Conservation (phyloP, 1,140 invertebrate genomes). For the Mesaphorura yosii region DNA sequence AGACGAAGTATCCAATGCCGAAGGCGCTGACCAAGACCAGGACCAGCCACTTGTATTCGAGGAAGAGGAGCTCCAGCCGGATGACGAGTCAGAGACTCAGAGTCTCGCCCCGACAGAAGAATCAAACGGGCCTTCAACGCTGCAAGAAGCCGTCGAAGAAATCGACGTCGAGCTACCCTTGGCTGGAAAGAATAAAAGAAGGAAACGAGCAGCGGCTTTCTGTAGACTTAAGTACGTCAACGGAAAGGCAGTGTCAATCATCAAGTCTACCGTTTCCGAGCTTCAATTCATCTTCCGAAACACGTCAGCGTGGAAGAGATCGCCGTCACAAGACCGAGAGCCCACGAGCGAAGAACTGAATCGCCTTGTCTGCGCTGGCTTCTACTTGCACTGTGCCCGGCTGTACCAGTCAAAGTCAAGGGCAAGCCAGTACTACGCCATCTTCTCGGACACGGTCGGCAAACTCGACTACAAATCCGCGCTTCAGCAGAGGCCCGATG, state of each 20-base stretch:
- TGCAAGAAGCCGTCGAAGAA: too few relatives aligned
- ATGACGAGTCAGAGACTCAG: too few relatives aligned
- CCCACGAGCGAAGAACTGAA: not conserved
- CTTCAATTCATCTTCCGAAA: not conserved
- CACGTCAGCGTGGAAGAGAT: not conserved
- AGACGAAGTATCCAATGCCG: too few relatives aligned
- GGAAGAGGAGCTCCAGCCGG: too few relatives aligned
- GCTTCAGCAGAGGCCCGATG: not conserved
- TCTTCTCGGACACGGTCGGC: not conserved
- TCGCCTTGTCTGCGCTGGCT: not conserved
- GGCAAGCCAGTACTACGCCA: not conserved
- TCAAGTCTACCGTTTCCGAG: not conserved
- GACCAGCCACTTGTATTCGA: too few relatives aligned
- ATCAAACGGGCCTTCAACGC: not conserved
- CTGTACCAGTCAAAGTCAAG: not conserved
- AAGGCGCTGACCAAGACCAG: too few relatives aligned
- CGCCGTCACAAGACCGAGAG: not conserved
- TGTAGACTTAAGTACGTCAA: constrained; percentile 2
- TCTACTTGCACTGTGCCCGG: not conserved
- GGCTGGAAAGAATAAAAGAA: too few relatives aligned
- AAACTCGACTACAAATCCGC: not conserved
- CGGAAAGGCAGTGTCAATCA: constrained; percentile 2
- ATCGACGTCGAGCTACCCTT: too few relatives aligned
- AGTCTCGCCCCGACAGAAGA: not conserved
- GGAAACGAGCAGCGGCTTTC: too few relatives aligned